These are phyloP conservation scores for Pectinophora gossypiella DNA, from an alignment of 1,140 invertebrate genomes.

Conservation along the genomic window DNA sequence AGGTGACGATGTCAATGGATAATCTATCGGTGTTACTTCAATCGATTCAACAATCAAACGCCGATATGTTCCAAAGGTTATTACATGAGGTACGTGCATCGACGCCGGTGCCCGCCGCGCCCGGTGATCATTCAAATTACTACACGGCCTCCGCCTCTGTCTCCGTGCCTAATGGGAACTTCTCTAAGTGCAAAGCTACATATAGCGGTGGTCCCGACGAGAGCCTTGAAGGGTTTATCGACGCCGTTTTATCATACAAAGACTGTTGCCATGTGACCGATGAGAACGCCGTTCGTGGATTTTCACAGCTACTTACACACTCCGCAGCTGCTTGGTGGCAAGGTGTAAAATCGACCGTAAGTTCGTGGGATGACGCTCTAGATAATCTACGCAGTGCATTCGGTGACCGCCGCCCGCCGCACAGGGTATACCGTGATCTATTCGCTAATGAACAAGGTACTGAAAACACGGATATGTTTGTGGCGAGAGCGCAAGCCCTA, in stretches of 20 bases:
- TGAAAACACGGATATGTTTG: slow-evolving; percentile 2
- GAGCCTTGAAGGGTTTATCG: background rate
- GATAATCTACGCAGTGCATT: background rate
- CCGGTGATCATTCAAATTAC: background rate
- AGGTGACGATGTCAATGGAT: background rate
- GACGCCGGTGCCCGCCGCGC: background rate
- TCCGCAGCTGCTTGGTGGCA: slow-evolving; percentile 7
- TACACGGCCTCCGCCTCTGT: background rate
- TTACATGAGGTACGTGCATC: background rate
- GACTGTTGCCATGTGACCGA: background rate
- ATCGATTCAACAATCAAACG: background rate
- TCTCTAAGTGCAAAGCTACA: background rate
- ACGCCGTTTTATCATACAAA: background rate
- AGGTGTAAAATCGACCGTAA: background rate
- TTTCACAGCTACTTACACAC: background rate
- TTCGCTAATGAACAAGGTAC: background rate
- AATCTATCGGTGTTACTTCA: background rate
- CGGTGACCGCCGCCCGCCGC: slow-evolving; percentile 2
- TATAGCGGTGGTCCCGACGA: background rate
- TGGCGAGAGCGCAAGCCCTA: background rate
- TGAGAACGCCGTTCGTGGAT: background rate
- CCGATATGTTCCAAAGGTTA: background rate
- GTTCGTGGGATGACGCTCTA: background rate
- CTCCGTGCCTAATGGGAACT: background rate
- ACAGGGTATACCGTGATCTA: background rate